Conservation (phyloP, 2,888 invertebrate genomes). For the Callinectes sapidus region DNA sequence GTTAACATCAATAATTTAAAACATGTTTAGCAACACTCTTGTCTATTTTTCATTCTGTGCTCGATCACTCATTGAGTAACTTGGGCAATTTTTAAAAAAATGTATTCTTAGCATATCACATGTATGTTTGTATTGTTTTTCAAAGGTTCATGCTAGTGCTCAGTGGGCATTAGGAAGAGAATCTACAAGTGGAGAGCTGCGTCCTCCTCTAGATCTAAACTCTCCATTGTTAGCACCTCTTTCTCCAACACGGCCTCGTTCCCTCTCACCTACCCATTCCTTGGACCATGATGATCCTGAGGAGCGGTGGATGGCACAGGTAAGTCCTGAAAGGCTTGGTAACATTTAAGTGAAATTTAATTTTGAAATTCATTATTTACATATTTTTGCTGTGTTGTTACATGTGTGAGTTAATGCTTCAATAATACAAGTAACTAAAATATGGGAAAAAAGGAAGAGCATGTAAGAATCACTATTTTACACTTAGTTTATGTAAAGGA, state of each 20-base stretch:
- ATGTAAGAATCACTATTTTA: too few species aligned
- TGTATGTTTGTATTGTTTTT: slow-evolving; percentile 21
- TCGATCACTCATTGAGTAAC: too few species aligned
- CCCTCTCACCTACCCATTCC: slow-evolving; percentile 71
- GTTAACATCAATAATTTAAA: too few species aligned
- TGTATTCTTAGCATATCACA: too few species aligned
- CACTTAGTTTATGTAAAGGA: too few species aligned
- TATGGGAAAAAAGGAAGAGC: too few species aligned
- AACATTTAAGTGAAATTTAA: not conserved
- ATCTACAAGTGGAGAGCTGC: slow-evolving; percentile 79
- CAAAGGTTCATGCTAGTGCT: slow-evolving; percentile 85
- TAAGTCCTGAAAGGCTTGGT: slow-evolving; percentile 65
- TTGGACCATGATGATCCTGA: slow-evolving; percentile 79
- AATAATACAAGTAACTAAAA: too few species aligned
- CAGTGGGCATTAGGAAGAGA: slow-evolving; percentile 87
- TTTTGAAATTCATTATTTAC: not conserved
- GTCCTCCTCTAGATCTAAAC: slow-evolving; percentile 85
- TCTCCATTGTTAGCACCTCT: slow-evolving; percentile 81
- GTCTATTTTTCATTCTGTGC: too few species aligned
- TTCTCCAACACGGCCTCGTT: slow-evolving; percentile 52
- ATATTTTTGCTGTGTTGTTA: too few species aligned
- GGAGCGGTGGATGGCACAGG: slow-evolving; percentile 92
- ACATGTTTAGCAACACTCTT: too few species aligned
- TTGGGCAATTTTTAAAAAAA: too few species aligned
- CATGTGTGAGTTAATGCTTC: too few species aligned